Percentiles rank a stretch among this genome's conserved stretches.
phyloP scores from a whole-genome alignment of 2,888 invertebrate genomes.

The Chrysina gloriosa region DNA sequence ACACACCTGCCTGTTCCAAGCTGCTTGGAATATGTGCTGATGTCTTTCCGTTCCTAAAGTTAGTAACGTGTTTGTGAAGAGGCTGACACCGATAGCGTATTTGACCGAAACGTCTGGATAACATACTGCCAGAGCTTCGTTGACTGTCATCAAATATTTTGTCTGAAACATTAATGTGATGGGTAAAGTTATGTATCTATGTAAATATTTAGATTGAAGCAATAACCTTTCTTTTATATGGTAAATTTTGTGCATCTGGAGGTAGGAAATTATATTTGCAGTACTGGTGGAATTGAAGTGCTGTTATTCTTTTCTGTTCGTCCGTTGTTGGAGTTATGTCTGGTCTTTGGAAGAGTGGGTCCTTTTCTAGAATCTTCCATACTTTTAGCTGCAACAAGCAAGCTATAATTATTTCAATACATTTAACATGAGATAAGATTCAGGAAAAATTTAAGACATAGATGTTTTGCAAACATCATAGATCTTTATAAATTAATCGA shows the following conservation, averaged over 20 bases:
- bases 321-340: conserved; percentile 73
- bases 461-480: too few relatives aligned
- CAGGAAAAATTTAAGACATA: too few relatives aligned
- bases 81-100: conserved; percentile 79
- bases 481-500: too few relatives aligned
- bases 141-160: conserved; percentile 79
- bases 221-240: conserved; percentile 73
- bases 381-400: conserved; percentile 74
- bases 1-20: conserved; percentile 76
- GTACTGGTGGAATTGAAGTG: conserved; percentile 75
- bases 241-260: conserved; percentile 71
- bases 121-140: conserved; percentile 78
- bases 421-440: too few relatives aligned
- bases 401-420: conserved; percentile 8
- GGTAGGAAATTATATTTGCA: conserved; percentile 76
- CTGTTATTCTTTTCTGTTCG: conserved; percentile 79
- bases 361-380: conserved; percentile 81
- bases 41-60: conserved; percentile 83
- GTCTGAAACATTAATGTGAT: conserved; percentile 69
- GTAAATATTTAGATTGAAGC: not conserved
- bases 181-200: not conserved
- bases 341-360: conserved; percentile 80
- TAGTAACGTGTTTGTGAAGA: conserved; percentile 79
- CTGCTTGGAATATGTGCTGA: conserved; percentile 74
- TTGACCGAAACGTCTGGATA: conserved; percentile 82